Evolutionary conservation across 2,113 vertebrate species (phyloP).

Genomic region (Tenrec ecaudatus): DNA sequence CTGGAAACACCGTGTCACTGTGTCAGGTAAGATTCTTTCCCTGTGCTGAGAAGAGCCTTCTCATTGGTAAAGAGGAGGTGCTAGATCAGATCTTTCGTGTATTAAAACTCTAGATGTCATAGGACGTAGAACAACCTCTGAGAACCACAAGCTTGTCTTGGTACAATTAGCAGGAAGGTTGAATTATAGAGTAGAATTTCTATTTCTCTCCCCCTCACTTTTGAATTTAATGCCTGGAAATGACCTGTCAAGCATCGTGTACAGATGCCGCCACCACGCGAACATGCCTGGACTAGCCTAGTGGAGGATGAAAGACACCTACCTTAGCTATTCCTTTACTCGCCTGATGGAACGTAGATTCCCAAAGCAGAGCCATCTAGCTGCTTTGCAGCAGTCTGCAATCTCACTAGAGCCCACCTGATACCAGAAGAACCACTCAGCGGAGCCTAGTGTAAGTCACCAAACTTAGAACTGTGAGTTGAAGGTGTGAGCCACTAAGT

Average conservation of each 20-base stretch:
- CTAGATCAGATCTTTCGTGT: not conserved
- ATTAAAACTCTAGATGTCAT: not conserved
- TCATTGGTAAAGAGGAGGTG: not conserved
- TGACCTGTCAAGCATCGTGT: not conserved
- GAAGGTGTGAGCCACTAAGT: not conserved
- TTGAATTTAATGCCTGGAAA: not conserved
- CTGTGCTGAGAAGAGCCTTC: too few relatives aligned
- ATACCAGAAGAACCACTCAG: not conserved
- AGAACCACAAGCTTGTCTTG: not conserved
- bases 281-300: not conserved
- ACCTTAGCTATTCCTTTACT: not conserved
- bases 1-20: not conserved
- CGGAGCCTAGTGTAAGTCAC: not conserved
- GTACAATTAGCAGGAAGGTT: not conserved
- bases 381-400: not conserved
- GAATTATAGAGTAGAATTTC: not conserved
- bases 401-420: not conserved
- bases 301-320: not conserved
- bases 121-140: not conserved
- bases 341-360: not conserved
- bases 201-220: not conserved
- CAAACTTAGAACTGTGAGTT: not conserved
- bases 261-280: not conserved
- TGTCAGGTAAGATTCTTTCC: not conserved
- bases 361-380: not conserved